Base-by-base conservation (phyloP, 2,888 invertebrate species). In the Sisyra nigra region DNA sequence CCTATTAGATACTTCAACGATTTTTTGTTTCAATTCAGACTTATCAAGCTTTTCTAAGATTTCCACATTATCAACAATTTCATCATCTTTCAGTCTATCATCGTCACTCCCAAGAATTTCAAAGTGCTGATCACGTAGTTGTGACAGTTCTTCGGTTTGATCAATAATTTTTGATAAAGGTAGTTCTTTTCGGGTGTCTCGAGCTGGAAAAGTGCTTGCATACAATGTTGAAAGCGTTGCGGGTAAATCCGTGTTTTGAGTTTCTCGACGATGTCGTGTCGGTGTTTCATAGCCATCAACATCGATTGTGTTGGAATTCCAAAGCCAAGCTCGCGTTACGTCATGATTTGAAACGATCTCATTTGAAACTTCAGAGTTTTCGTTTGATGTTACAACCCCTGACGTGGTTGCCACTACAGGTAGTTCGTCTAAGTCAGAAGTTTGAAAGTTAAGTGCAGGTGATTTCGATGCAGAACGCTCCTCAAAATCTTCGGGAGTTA, bases 401-500 rank as follows among this genome's bases (percentile, higher is more conserved):
- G 36, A 50, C 44, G 44, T 47, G 42, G 37, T 43, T 32, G 24
- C 19, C 11, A 19, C 40, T 4, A 50, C 47, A 7, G 45, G 41
- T 42, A 48, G 51, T 13, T 52, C 48, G 18, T 52, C 47, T 48
- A 54, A 55, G n/a, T 56, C 57, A 5, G 18, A 13, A 19, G 42
- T 17, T 35, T 29, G 15, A 13, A 3, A 14, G 33, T 32, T 33
- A 1, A 33, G n/a, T 32, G 48, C 45, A 33, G 48, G 31, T 14
- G 48, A 40, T 35, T 42, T 43, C 15, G 48, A 44, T 17, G 39
- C 38, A n/a, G 44, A 46, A 10, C 48, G 49, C 39, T 58, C 65
- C 32, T 63, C 59, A 44, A 50, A 52, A 41, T 55, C 52, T 39
- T 68, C 68, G 44, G 67, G 65, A 46, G 67, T 65, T 46, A 72